Evolutionary conservation across 1,140 invertebrate genomes (phyloP).

Genomic region (Drosophila bocqueti): DNA sequence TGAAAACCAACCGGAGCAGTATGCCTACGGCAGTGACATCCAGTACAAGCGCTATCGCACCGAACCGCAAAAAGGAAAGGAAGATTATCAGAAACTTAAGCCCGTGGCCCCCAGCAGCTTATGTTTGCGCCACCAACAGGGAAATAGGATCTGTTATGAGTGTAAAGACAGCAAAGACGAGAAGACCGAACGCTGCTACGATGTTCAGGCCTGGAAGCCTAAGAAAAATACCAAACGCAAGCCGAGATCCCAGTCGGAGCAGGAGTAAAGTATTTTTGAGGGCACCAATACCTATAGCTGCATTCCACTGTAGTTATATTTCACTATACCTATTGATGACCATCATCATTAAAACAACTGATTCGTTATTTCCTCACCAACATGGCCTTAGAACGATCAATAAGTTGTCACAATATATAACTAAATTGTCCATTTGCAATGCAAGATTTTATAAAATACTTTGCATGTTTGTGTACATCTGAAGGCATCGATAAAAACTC

Average conservation of each 20-base stretch:
- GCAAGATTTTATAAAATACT: not conserved
- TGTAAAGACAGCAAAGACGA: slow-evolving; percentile 60
- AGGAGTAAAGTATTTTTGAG: slow-evolving; percentile 70
- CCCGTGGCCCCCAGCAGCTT: slow-evolving; percentile 44
- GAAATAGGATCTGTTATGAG: slow-evolving; percentile 57
- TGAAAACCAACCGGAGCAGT: slow-evolving; percentile 58
- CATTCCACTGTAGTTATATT: too few species aligned
- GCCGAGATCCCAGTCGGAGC: slow-evolving; percentile 32
- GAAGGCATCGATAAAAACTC: not conserved
- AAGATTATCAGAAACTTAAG: slow-evolving; percentile 15
- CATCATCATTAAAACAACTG: not conserved
- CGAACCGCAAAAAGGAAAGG: not conserved
- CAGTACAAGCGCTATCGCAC: slow-evolving; percentile 61
- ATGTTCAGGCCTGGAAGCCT: slow-evolving; percentile 24
- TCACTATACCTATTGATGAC: slow-evolving; percentile 40
- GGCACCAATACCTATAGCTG: too few species aligned
- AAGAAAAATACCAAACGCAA: slow-evolving; percentile 9
- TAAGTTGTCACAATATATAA: not conserved
- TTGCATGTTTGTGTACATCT: slow-evolving; percentile 11
- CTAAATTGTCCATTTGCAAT: slow-evolving; percentile 6
- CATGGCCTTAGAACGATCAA: slow-evolving; percentile 12
- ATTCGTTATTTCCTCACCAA: not conserved
- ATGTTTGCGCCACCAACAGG: slow-evolving; percentile 49
- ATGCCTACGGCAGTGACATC: slow-evolving; percentile 61
- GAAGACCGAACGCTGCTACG: slow-evolving; percentile 56